Percentiles rank a stretch among this genome's conserved stretches.
Evolutionary conservation across 2,113 vertebrate species (phyloP).

Genomic region (Pseudonaja textilis): DNA sequence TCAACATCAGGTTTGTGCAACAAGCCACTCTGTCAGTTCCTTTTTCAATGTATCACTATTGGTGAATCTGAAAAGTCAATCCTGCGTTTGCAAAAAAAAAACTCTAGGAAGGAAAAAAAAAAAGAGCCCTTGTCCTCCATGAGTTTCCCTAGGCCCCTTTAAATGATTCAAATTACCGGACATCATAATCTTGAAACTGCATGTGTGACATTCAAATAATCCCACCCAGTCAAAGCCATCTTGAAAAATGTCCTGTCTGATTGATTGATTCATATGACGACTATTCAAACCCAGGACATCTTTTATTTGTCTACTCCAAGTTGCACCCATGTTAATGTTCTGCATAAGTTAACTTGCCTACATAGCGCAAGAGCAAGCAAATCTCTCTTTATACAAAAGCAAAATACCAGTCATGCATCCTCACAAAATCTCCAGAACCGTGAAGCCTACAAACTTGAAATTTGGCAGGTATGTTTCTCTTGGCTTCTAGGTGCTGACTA

Average conservation of each 20-base stretch:
- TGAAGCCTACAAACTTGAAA: no score
- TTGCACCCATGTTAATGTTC: background rate
- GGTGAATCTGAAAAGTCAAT: no score
- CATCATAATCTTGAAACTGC: background rate
- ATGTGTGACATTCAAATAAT: background rate
- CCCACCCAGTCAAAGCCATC: background rate
- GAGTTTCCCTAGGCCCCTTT: background rate
- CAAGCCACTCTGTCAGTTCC: no score
- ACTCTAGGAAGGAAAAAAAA: no score
- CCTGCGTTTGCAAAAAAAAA: no score
- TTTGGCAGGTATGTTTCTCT: no score
- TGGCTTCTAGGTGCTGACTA: no score
- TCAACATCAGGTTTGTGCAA: no score
- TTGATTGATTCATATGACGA: background rate
- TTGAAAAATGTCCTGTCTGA: background rate
- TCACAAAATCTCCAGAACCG: no score
- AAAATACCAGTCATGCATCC: no score
- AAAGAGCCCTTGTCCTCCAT: background rate
- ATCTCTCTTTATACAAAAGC: background rate
- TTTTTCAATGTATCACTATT: no score
- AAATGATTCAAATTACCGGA: background rate
- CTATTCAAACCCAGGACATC: no score
- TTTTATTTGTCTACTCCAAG: background rate
- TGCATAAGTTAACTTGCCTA: background rate
- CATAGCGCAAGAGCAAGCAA: background rate